Evolutionary conservation across 2,113 vertebrate species (phyloP).

Genomic region (Lucifuga dentata): DNA sequence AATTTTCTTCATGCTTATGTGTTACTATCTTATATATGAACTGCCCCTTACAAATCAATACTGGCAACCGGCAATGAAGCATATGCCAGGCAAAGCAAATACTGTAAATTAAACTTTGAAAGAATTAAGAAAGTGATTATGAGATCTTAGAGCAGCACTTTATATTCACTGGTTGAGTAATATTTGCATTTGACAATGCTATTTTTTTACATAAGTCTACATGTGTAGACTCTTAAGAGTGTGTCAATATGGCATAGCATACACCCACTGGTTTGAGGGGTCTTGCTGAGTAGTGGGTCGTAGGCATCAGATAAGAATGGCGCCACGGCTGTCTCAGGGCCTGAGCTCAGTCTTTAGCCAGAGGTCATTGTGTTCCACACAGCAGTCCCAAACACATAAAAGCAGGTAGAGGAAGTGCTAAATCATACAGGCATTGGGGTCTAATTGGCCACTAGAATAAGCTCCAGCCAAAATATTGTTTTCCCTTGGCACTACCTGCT

Average conservation of each 20-base stretch:
- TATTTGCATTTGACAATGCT: not conserved
- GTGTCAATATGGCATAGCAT: slow-evolving; percentile 4
- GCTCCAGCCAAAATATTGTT: slow-evolving; percentile 81
- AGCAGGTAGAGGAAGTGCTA: slow-evolving; percentile 79
- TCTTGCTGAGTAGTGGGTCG: slow-evolving; percentile 60
- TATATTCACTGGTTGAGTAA: no score
- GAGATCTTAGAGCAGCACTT: no score
- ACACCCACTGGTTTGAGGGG: slow-evolving; percentile 62
- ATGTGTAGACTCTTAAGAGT: slow-evolving; percentile 20
- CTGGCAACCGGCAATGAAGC: not conserved
- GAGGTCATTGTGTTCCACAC: slow-evolving; percentile 78
- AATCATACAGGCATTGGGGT: slow-evolving; percentile 77
- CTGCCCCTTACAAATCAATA: not conserved
- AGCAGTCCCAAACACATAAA: slow-evolving; percentile 74
- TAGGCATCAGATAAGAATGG: slow-evolving; percentile 78
- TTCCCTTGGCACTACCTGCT: slow-evolving; percentile 86
- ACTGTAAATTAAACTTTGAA: not conserved
- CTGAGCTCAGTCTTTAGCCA: slow-evolving; percentile 78
- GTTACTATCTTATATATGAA: not conserved
- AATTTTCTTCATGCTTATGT: no score
- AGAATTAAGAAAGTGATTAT: no score
- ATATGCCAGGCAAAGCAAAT: not conserved
- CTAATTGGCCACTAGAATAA: slow-evolving; percentile 80
- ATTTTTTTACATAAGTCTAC: slow-evolving; percentile 33
- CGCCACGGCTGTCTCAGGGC: slow-evolving; percentile 69